Percentiles rank a stretch among this genome's conserved stretches.
Conservation (phyloP, 2,888 invertebrate genomes). For the Xanthorhoe designata region DNA sequence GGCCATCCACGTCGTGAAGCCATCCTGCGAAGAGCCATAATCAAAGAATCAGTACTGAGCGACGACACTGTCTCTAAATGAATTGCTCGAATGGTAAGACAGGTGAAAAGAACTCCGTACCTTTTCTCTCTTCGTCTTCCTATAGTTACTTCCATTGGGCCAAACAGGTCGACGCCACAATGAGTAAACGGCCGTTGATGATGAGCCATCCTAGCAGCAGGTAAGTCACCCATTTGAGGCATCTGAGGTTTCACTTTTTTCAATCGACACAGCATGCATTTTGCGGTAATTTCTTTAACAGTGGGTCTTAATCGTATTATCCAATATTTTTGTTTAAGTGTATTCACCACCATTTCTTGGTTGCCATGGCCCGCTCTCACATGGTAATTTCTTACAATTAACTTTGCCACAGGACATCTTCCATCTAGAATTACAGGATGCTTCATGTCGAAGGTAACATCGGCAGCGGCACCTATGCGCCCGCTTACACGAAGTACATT, state of each 20-base stretch:
- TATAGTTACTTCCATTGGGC: conserved; percentile 41
- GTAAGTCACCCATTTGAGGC: conserved; percentile 44
- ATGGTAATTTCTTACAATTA: neutral
- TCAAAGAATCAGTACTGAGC: conserved; percentile 38
- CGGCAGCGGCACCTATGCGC: neutral
- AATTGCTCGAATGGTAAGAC: conserved; percentile 42
- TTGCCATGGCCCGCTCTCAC: neutral
- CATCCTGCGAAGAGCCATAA: conserved; percentile 46
- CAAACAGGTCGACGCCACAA: conserved; percentile 45
- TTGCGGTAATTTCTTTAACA: neutral
- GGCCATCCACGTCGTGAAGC: conserved; percentile 43
- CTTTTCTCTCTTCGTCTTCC: conserved; percentile 38
- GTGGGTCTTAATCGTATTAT: neutral
- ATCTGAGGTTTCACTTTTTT: neutral
- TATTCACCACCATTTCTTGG: neutral
- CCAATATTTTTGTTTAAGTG: neutral
- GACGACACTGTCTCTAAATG: conserved; percentile 39
- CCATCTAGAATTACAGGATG: neutral
- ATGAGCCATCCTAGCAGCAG: conserved; percentile 39
- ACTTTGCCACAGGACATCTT: neutral
- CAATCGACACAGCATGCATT: neutral
- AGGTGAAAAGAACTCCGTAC: conserved; percentile 46
- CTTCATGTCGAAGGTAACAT: neutral
- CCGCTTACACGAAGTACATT: neutral
- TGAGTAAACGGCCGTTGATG: conserved; percentile 41